Percentiles rank a stretch among this genome's conserved stretches.
These are phyloP conservation scores for Alcedo atthis DNA, from an alignment of 2,797 vertebrate species.

Conservation along the genomic window DNA sequence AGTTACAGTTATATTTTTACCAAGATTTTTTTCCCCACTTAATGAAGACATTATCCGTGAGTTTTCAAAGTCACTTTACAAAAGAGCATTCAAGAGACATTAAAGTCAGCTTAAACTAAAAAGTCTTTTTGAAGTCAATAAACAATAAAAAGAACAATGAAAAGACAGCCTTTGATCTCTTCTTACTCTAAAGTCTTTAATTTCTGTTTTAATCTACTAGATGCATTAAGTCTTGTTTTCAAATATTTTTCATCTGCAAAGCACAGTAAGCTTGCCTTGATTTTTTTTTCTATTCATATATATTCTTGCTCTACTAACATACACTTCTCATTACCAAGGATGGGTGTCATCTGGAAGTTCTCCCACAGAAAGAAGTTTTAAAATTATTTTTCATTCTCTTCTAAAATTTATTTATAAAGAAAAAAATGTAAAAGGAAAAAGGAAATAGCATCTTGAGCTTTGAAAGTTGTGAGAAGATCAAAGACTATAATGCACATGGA, in stretches of 20 bases:
- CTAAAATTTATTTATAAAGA: conserved; percentile 56
- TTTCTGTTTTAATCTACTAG: conserved; percentile 84
- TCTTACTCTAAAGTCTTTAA: conserved; percentile 81
- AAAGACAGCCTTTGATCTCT: conserved; percentile 82
- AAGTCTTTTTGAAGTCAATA: conserved; percentile 87
- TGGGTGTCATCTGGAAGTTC: conserved; percentile 37
- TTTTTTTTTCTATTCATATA: conserved; percentile 54
- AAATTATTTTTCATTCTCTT: conserved; percentile 65
- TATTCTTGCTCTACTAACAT: conserved; percentile 52
- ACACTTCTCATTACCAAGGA: conserved; percentile 62
- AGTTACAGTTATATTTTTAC: conserved; percentile 78
- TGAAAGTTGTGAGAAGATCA: conserved; percentile 82
- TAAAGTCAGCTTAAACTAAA: conserved; percentile 84
- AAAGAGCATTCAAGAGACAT: conserved; percentile 84
- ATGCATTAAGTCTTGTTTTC: conserved; percentile 76
- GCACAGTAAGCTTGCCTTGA: conserved; percentile 60
- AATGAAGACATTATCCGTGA: conserved; percentile 84
- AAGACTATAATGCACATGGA: conserved; percentile 82
- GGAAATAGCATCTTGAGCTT: conserved; percentile 67
- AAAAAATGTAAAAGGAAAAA: conserved; percentile 34
- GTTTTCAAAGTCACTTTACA: conserved; percentile 86
- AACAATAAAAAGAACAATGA: conserved; percentile 87
- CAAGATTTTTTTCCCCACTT: conserved; percentile 78
- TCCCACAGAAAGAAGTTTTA: conserved; percentile 27
- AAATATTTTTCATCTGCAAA: conserved; percentile 75